Evolutionary conservation across 2,888 invertebrate genomes (phyloP).

Genomic region (Limnephilus marmoratus): DNA sequence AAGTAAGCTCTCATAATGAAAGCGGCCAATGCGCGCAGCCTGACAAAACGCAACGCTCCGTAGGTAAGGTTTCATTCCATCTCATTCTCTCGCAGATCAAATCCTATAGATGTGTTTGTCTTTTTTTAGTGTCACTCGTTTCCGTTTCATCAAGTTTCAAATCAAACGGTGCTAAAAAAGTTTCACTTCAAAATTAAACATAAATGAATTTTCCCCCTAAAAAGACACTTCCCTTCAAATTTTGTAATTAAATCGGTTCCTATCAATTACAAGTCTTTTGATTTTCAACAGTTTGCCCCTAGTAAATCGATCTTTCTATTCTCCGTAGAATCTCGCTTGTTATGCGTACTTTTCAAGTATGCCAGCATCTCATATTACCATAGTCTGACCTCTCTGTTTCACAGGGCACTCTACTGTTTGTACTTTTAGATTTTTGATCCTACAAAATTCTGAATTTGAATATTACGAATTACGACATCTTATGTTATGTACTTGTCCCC

Average conservation of each 20-base stretch:
- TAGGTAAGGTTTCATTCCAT: too few relatives aligned
- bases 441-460: neutral
- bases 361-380: neutral
- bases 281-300: neutral
- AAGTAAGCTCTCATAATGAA: too few relatives aligned
- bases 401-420: neutral
- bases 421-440: neutral
- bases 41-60: too few relatives aligned
- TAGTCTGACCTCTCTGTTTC: neutral
- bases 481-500: too few relatives aligned
- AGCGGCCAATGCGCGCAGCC: too few relatives aligned
- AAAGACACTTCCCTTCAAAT: neutral
- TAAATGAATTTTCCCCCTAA: neutral
- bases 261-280: neutral
- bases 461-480: neutral
- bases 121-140: too few relatives aligned
- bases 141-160: too few relatives aligned
- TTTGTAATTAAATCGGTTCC: neutral
- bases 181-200: neutral
- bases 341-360: neutral
- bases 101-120: too few relatives aligned
- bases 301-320: neutral
- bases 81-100: too few relatives aligned
- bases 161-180: too few relatives aligned
- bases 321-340: neutral